Conservation (phyloP, 1,140 invertebrate genomes). For the Dendrolimus punctatus region DNA sequence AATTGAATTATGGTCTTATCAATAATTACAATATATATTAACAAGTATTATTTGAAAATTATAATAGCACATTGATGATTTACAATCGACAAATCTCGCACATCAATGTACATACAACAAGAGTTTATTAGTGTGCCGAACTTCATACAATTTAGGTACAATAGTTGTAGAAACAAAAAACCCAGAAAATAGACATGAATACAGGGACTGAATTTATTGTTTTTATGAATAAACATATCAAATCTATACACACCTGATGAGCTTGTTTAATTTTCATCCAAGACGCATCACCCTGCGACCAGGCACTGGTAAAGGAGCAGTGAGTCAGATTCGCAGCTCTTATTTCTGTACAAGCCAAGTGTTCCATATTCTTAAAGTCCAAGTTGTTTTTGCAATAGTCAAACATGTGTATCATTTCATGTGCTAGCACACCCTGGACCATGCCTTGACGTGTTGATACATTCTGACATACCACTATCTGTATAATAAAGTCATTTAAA, state of each 20-base stretch:
- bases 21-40: too few relatives aligned
- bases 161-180: too few relatives aligned
- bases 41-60: too few relatives aligned
- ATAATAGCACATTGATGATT: too few relatives aligned
- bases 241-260: slow-evolving; percentile 37
- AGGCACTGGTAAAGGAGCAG: slow-evolving; percentile 89
- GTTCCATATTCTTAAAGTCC: slow-evolving; percentile 92
- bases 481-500: slow-evolving; percentile 26
- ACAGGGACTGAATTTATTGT: too few relatives aligned
- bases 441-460: slow-evolving; percentile 75
- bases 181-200: too few relatives aligned
- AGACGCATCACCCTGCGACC: slow-evolving; percentile 83
- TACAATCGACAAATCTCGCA: too few relatives aligned
- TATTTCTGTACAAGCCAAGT: slow-evolving; percentile 96
- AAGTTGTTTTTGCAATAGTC: slow-evolving; percentile 93
- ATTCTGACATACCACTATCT: slow-evolving; percentile 96
- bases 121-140: too few relatives aligned
- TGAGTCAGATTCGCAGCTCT: slow-evolving; percentile 92
- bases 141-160: too few relatives aligned
- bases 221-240: too few relatives aligned
- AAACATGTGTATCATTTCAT: slow-evolving; percentile 98
- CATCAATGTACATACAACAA: too few relatives aligned
- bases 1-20: too few relatives aligned
- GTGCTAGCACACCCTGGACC: slow-evolving; percentile 86
- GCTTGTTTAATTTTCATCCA: slow-evolving; percentile 80